These are phyloP conservation scores for Teleiodes luculella DNA, from an alignment of 2,888 invertebrate genomes.

Conservation along the genomic window DNA sequence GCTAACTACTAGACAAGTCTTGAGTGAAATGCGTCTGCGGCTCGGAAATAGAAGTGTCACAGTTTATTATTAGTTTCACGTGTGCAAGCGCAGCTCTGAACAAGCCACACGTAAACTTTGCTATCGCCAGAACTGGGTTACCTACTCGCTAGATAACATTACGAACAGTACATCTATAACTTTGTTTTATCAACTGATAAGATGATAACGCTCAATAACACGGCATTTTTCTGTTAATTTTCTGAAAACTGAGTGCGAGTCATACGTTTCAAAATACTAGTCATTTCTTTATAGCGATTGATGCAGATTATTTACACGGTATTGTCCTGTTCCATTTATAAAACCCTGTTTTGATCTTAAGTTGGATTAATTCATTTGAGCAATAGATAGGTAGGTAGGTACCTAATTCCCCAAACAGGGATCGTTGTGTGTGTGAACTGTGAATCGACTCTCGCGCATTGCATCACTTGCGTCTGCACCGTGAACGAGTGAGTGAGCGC, in stretches of 20 bases:
- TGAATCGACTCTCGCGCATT: conserved; percentile 21
- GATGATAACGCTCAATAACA: conserved; percentile 43
- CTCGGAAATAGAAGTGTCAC: background rate
- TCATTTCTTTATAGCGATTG: no score
- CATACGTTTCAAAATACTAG: background rate
- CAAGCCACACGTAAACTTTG: background rate
- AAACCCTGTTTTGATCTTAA: no score
- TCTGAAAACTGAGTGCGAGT: background rate
- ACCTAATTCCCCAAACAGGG: conserved; percentile 26
- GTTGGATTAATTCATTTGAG: no score
- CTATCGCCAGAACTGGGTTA: conserved; percentile 22
- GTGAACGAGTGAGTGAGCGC: conserved; percentile 29
- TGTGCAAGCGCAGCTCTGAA: background rate
- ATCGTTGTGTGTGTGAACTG: conserved; percentile 41
- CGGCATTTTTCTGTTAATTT: background rate
- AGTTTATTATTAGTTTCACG: conserved; percentile 1
- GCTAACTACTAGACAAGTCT: no score
- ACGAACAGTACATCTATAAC: conserved; percentile 24
- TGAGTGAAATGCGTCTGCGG: conserved; percentile 1
- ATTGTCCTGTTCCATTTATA: no score
- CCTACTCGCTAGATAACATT: conserved; percentile 59
- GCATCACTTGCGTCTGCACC: conserved; percentile 51
- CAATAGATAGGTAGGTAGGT: background rate
- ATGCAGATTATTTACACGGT: no score
- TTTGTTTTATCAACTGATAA: conserved; percentile 39